phyloP scores from a whole-genome alignment of 1,140 invertebrate genomes.

The Eriocheir sinensis region DNA sequence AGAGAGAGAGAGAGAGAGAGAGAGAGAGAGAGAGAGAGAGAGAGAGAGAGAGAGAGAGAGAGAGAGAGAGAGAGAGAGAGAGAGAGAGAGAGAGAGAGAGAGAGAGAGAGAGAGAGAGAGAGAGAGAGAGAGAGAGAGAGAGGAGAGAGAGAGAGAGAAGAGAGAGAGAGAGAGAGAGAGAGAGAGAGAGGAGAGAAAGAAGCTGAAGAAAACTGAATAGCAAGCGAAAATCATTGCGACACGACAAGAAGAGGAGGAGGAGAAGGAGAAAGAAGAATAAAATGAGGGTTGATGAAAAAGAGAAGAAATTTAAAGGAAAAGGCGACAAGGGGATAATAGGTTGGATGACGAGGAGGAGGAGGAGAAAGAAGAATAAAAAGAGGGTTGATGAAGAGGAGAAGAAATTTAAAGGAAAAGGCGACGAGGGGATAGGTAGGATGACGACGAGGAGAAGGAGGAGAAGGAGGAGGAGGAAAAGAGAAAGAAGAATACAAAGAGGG shows the following conservation, averaged over 20 bases:
- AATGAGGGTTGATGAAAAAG: not conserved
- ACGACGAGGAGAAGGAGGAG: not conserved
- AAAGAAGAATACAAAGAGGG: too few relatives aligned
- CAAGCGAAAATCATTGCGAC: too few relatives aligned
- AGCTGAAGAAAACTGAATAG: too few relatives aligned
- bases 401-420: not conserved
- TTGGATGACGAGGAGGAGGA: not conserved
- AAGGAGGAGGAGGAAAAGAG: too few relatives aligned
- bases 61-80: conserved; percentile 9
- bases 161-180: too few relatives aligned
- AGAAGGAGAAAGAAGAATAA: not conserved
- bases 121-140: not conserved
- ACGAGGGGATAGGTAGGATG: not conserved
- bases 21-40: not conserved
- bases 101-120: too few relatives aligned
- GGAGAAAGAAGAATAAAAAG: not conserved
- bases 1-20: not conserved
- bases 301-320: not conserved
- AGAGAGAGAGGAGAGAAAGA: not conserved
- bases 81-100: not conserved
- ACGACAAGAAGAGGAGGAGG: not conserved
- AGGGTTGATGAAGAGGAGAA: not conserved
- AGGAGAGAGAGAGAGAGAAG: not conserved
- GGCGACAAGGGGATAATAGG: too few relatives aligned
- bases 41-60: not conserved